Evolutionary conservation across 2,888 invertebrate genomes (phyloP), one percentile per base, ranked within the genome.

Genomic region (Flexamia atlantica): DNA sequence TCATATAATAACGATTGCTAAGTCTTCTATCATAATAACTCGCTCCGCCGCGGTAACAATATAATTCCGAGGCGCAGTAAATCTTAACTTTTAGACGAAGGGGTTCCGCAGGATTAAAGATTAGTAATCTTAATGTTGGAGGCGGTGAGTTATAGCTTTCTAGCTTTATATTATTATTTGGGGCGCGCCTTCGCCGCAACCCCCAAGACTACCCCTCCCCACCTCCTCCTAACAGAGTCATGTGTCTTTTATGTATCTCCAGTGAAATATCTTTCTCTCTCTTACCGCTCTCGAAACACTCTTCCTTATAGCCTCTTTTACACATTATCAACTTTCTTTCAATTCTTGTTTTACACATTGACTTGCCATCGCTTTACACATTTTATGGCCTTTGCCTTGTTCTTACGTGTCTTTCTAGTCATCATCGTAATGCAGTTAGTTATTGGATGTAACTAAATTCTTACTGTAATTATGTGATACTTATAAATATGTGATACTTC

Each of bases 1-100:
- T 87, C 87, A 88, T 88, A 88, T 88, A 88, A 88, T 88, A 88
- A 88, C 88, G 88, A 88, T 88, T 88, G 87, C 88, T 88, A 87
- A 88, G 88, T 88, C 87, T 88, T 88, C 88, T 88, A 88, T 88
- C 88, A 87, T 88, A 88, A 88, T 88, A 88, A 88, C 87, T 88
- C 87, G 83, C 85, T 76, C 76, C 84, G 82, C 85, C 76, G 72
- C 81, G 84, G 84, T 86, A 86, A 86, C 86, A 87, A 87, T 88
- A 88, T 88, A 88, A 88, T 88, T 87, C 88, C 88, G 84, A 84
- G 85, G 85, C 84, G 86, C 87, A 86, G 87, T 88, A 88, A 88
- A 88, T 88, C 88, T 88, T 88, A 88, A 88, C 88, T 88, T 88
- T 88, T 87, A 86, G 87, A 85, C 85, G 86, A 84, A 87, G 85